Evolutionary conservation across 2,113 vertebrate species (phyloP), one percentile per base, ranked within the genome.

Genomic region (Takifugu bimaculatus): DNA sequence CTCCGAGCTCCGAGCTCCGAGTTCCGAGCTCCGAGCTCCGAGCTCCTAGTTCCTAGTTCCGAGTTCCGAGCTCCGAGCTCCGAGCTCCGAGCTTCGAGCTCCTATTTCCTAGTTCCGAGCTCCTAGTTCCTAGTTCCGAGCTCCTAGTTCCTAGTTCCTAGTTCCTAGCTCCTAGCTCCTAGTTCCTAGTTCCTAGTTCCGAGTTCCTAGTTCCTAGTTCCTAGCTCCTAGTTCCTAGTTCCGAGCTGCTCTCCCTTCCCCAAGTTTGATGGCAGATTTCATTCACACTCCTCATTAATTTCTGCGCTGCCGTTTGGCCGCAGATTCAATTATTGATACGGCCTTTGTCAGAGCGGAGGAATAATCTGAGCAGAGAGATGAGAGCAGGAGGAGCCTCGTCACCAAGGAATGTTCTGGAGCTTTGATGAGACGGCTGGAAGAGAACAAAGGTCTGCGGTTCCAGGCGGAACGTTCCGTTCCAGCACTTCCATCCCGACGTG

Each of bases 311-410:
- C 71, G 63, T 85, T 79, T 81, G 66, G 76, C 64, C 29, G 1
- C 26, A 85, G 83, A 88, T 89, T 88, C 86, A 85, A 88, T 88
- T 85, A 87, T 87, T 88, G 81, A 88, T 88, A 81, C 6, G 2
- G 78, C 52, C 74, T 80, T 80, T 79, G 78, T 85, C 57, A 63
- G 75, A 73, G 51, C 15, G 47, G 54, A 63, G 66, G 73, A 65
- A 64, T 80, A 69, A 81, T 85, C 63, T 76, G 70, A 72, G 63
- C 57, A 51, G 74, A 74, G 74, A 74, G 54, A 59, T 44, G 53
- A 58, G 68, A 51, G 60, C 49, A 35, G 75, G 53, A 56, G 25
- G 52, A 43, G 47, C 43, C 75, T 73, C 51, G 69, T 70, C 66
- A 48, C 50, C n/a, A 7, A 14, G 51, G 70, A 39, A 68, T 57